Base-by-base conservation (phyloP, 2,113 vertebrate species). In the Barnardius zonarius region DNA sequence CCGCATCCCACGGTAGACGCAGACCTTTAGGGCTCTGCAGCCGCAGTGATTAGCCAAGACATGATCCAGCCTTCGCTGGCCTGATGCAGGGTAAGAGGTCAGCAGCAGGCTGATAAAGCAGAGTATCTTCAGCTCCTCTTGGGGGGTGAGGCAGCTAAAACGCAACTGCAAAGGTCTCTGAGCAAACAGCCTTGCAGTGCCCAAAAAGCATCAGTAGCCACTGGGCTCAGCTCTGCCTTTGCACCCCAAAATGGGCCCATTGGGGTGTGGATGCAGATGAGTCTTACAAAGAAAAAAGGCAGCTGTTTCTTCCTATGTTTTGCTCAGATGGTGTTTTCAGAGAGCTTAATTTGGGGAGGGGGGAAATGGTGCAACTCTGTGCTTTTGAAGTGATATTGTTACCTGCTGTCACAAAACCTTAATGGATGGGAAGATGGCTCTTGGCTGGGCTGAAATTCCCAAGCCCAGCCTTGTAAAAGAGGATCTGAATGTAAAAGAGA, bases 381-480 rank as follows among this genome's bases (percentile, higher is more conserved):
- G 48, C 86, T 75, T 93, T 79, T 35, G 92, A 84, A 86, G 88
- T 8, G 86, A 27, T 72, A 39, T 19, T 46, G 49, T 52, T 82
- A 96, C 93, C 93, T 81, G 95, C 94, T 94, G 82, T 82, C 96
- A 90, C 6, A 0, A 23, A 27, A 46, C 62, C 43, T 17, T 95
- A 95, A 95, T 95, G 95, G 94, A 95, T 88, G 93, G 59, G 69
- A 69, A 92, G 95, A 83, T 57, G 86, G 68, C 79, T 94, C 96
- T 54, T 33, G 94, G 73, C 94, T 37, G 83, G 69, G 35, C 80
- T 48, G 92, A n/a, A 85, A 95, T 78, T 83, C 94, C 96, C 44
- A 0, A 83, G 90, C 75, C 30, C 88, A 24, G 89, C 95, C 96
- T 97, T 97, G 95, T 95, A 95, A 97, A 97, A 97, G 90, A 85